These are phyloP conservation scores for Chiloscyllium punctatum DNA, from an alignment of 2,797 vertebrate genomes.

Conservation along the genomic window DNA sequence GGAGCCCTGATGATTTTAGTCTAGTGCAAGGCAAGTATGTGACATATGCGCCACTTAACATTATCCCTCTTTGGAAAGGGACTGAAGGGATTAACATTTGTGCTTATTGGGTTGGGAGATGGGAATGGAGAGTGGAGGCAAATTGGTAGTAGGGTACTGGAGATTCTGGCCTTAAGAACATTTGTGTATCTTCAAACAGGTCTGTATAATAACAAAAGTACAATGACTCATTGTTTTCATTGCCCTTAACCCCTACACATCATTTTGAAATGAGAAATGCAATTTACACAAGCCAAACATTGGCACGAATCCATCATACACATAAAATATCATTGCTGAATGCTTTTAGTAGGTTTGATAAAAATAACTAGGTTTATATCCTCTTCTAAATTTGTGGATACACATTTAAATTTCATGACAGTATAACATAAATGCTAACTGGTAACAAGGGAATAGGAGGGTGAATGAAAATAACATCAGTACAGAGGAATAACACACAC, in stretches of 20 bases:
- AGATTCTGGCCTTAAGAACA: background rate
- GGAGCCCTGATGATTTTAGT: background rate
- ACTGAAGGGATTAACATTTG: background rate
- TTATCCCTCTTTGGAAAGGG: background rate
- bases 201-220: background rate
- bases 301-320: background rate
- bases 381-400: background rate
- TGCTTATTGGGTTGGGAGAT: background rate
- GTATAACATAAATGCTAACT: background rate
- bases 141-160: background rate
- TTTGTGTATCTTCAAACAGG: background rate
- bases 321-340: background rate
- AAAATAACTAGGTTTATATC: background rate
- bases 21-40: background rate
- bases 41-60: background rate
- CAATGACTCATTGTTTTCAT: background rate
- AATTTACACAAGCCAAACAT: background rate
- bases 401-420: background rate
- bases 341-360: background rate
- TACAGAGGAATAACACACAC: background rate
- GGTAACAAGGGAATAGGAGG: background rate
- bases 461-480: background rate
- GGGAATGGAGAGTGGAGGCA: background rate
- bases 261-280: background rate
- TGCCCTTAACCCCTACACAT: background rate